Evolutionary conservation across 2,888 invertebrate species (phyloP), one percentile per base, ranked within the genome.

Genomic region (Timandra comae): DNA sequence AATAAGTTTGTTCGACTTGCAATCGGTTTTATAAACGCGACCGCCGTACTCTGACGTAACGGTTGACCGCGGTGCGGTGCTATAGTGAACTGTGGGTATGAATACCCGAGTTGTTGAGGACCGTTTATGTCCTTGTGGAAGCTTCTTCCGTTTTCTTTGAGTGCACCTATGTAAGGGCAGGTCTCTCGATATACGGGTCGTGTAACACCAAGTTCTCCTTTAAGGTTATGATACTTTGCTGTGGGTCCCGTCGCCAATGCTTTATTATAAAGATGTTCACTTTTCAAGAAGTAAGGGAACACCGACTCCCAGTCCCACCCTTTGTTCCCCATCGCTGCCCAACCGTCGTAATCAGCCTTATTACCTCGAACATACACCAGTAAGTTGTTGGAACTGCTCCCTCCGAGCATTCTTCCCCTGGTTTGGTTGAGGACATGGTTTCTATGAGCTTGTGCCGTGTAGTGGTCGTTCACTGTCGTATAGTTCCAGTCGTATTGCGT

Each of bases 341-440:
- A 28, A 69, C 87, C 76, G 0, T 84, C 56, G 52, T 88, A 92
- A 56, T 92, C 91, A 3, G 60, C 63, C 19, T 85, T 80, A 56
- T 90, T 89, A 0, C 92, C 92, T 43, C 88, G 74, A 0, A 89
- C 69, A 50, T 92, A 90, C 2, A 89, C 52, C 90, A 91, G 90
- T 26, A 86, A 89, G 59, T 92, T 92, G 1, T 90, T 75, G 0
- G 84, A 76, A 30, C 90, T 90, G 5, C 87, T 86, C 0, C 92
- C 93, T 0, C 92, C 93, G 10, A 90, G 64, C 12, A 87, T 86
- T 54, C 90, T 90, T 0, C 90, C 90, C 27, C 92, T 82, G 0
- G 90, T 90, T 87, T 61, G 33, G 16, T 53, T 53, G 8, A 70
- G 35, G 10, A 28, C 60, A 27, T 54, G 52, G 2, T 38, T 41